Conservation (phyloP, 2,797 vertebrate species). For the Centropyge bicolor region DNA sequence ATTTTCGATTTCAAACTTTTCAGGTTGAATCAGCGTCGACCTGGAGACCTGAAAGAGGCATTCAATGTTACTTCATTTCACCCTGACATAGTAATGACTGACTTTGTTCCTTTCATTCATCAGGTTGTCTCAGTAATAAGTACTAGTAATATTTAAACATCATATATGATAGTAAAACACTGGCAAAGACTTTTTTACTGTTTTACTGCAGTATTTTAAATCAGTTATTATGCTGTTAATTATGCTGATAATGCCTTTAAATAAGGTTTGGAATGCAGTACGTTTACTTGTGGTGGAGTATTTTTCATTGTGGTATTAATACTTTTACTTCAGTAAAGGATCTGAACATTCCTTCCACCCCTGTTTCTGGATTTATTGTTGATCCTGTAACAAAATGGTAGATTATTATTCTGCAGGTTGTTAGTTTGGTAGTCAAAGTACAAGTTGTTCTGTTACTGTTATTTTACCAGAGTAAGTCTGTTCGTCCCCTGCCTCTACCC, state of each 20-base stretch:
- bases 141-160: no score
- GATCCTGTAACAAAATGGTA: background rate
- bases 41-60: slow-evolving; percentile 84
- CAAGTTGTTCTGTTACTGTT: background rate
- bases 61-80: slow-evolving; percentile 73
- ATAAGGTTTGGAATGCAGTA: background rate
- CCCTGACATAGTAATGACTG: slow-evolving; percentile 76
- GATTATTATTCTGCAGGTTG: background rate
- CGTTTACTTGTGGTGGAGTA: background rate
- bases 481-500: no score
- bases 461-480: background rate
- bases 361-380: background rate
- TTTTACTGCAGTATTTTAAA: no score
- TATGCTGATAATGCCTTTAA: background rate
- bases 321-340: background rate
- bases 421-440: slow-evolving; percentile 11
- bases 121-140: no score
- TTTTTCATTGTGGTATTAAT: background rate
- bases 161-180: no score
- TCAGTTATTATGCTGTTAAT: no score
- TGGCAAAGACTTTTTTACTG: no score
- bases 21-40: slow-evolving; percentile 81
- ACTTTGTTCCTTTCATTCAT: no score
- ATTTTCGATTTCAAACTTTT: background rate
- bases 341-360: background rate